Conservation (phyloP, 2,888 invertebrate species). For the Cynaeus angustus region DNA sequence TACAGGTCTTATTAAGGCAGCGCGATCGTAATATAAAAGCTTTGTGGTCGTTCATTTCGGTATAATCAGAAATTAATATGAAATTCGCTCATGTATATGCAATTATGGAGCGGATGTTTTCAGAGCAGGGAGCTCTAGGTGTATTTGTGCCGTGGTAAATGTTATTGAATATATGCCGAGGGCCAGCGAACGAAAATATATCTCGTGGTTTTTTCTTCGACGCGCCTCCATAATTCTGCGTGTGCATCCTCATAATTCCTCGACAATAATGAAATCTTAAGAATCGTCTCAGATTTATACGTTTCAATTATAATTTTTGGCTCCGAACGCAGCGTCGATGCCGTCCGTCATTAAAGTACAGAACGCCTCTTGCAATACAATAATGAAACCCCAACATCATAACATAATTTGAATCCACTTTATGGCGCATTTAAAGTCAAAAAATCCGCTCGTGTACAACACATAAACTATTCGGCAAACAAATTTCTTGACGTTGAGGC, state of each 20-base stretch:
- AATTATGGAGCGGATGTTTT: constrained; percentile 71
- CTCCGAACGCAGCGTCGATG: constrained; percentile 56
- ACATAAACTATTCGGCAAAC: constrained; percentile 44
- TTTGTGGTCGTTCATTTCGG: constrained; percentile 72
- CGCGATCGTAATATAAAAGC: constrained; percentile 71
- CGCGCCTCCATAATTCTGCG: constrained; percentile 14
- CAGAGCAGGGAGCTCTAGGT: constrained; percentile 61
- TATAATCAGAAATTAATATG: constrained; percentile 74
- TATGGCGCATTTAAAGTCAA: constrained; percentile 52
- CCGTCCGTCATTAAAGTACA: constrained; percentile 59
- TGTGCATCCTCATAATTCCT: constrained; percentile 11
- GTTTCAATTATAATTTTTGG: constrained; percentile 67
- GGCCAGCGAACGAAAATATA: not conserved
- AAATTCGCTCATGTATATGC: constrained; percentile 73
- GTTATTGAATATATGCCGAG: constrained; percentile 61
- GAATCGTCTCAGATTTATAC: constrained; percentile 58
- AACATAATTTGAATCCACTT: constrained; percentile 60
- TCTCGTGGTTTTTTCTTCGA: not conserved
- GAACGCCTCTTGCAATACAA: constrained; percentile 32
- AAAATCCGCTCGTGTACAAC: constrained; percentile 43
- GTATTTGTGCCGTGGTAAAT: constrained; percentile 56
- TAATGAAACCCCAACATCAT: constrained; percentile 60
- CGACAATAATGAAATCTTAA: constrained; percentile 35
- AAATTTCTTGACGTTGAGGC: constrained; percentile 45
- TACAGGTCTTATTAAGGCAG: constrained; percentile 71